Base-by-base conservation (phyloP, 2,888 invertebrate genomes). In the Aleiodes testaceus region DNA sequence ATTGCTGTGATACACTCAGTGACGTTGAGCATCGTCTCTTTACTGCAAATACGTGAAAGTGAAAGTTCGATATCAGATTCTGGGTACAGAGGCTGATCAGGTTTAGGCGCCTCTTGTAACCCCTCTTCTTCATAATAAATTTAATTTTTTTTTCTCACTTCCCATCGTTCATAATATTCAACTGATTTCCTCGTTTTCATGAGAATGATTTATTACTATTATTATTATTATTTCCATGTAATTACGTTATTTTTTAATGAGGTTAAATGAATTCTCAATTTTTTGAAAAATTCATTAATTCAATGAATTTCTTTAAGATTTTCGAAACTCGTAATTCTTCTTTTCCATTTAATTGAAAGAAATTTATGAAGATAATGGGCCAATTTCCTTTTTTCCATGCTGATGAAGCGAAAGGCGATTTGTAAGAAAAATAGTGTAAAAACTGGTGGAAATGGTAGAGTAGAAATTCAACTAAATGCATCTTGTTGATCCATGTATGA, bases 51-150 rank as follows among this genome's bases (percentile, higher is more conserved):
- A 75, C 75, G 50, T 75, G 78, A 78, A 84, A 83, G 83, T 83
- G 83, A 83, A 84, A 82, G 84, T 83, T 79, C 69, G 79, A 79
- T 81, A 82, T 80, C 78, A 77, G 26, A 26, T 36, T 6, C 36
- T 36, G 36, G 22, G 30, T 14, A 66, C 18, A n/a, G 66, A 66
- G 66, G 53, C 53, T 26, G 53, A 53, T 53, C 53, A 26, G 18
- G 6, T 44, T 44, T 20, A 44, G 42, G 42, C 14, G 16, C 18
- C 16, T 26, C 26, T 26, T 26, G 5, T 26, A 26, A 26, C 18
- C 11, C 16, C 45, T 30, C 42, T 66, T 50, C 11, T 50, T 53
- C 12, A n/a, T 20, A 66, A 26, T 26, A 26, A 26, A 26, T 26
- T 66, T 65, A 20, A 42, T 14, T 20, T 52, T 36, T 52, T 14